Base-by-base conservation (phyloP, 2,113 vertebrate species). In the Scomber scombrus region DNA sequence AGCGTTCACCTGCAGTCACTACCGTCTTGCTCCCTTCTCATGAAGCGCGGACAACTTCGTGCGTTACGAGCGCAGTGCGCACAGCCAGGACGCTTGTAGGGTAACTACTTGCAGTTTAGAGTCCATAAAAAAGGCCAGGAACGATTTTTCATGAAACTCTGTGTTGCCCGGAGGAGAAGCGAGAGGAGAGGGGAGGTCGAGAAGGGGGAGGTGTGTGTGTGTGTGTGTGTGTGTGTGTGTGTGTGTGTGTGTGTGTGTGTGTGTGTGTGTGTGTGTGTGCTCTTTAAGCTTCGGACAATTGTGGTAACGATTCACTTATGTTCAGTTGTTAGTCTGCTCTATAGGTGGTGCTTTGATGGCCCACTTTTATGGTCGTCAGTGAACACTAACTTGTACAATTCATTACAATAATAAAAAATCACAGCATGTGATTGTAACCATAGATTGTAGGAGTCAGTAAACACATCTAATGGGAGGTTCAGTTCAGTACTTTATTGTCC, bases 221-320 rank as follows among this genome's bases (percentile, higher is more conserved):
- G 16, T 7, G 15, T n/a, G 23, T 23, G 60, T 51, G 29, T 6
- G 75, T 26, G 64, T 23, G 63, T 11, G 40, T 10, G 55, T 19
- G 75, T 14, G 51, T 5, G 56, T 8, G 26, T 6, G 71, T 46
- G 60, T n/a, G 23, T 23, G 60, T 51, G 29, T 6, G 75, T 26
- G 64, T 23, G 63, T 11, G 40, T 10, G 55, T 19, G 75, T 14
- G 51, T 5, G 56, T 8, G 26, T 6, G 71, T 46, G 60, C 31
- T 62, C 70, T 21, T 54, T 43, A 9, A 40, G 34, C 34, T 9
- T 40, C 34, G 34, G 34, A 40, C 34, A 40, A 9, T 50, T 68
- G 49, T 78, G 71, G 45, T 12, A 49, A 45, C 18, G 11, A 52
- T 40, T 43, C 43, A 40, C 55, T 60, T 54, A 60, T 75, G 61